Base-by-base conservation (phyloP, 1,140 invertebrate genomes). In the Parapsyche elsis region DNA sequence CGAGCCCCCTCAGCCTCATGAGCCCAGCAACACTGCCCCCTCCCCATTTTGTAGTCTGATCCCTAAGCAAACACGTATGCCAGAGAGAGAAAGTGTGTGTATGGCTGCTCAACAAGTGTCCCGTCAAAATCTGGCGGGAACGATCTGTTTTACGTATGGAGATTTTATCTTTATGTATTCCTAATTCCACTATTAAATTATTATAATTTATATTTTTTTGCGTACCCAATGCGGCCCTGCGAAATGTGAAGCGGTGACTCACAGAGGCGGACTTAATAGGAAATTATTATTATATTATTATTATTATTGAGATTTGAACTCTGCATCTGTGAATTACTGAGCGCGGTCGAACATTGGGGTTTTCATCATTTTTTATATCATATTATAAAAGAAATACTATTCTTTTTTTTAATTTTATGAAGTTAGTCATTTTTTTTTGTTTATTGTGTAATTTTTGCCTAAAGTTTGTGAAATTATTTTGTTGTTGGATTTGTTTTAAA, bases 371-470 rank as follows among this genome's bases (percentile, higher is more conserved):
- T 57, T 30, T 76, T 53, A 30, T 46, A 76, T 30, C 10, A 76
- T 45, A 76, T 57, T 57, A 19, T 77, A 64, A 49, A 21, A 1
- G 12, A 26, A 77, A n/a, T 49, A 71, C 38, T 78, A 64, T 67
- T 78, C 19, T 78, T 70, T 67, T 64, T 61, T 77, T 38, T 75
- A 45, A 49, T 49, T 76, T 45, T 78, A 23, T 78, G 64, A 67
- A 78, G 64, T 78, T 78, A 78, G 77, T 78, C 77, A 78, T 78
- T 78, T 78, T 78, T 78, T 71, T 61, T 26, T 78, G 21, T 61
- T 45, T 61, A 38, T 23, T 70, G 9, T 78, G n/a, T 78, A 24
- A 61, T 30, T 64, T 78, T 26, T 24, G 12, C 16, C 1, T 73
- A 26, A 59, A 59, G 49, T 30, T 57, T 59, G 57, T n/a, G n/a